Evolutionary conservation across 2,797 vertebrate genomes (phyloP), one percentile per base, ranked within the genome.

Genomic region (Coregonus sp.): DNA sequence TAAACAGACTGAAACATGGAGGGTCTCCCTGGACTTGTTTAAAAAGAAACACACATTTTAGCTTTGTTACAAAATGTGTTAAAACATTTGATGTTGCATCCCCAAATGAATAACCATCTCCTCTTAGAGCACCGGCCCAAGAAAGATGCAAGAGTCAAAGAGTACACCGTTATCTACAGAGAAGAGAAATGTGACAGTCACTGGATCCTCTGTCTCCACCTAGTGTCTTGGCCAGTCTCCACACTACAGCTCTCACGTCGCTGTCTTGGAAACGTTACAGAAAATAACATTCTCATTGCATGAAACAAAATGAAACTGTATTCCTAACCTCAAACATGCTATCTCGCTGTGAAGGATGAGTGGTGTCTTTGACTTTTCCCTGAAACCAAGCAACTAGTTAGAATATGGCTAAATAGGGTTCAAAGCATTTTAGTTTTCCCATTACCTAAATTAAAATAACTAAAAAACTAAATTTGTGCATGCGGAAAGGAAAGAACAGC

Each of bases 161-260:
- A 67, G 29, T 35, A 35, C 65, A 33, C 20, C 59, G 25, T 7
- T 11, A 4, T 63, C 59, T 67, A 35, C 31, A 67, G 65, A 35
- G 15, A 15, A 67, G 31, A 29, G 31, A 11, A 78, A 74, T 67
- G 73, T 80, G 75, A 54, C 74, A 83, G 86, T 80, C 77, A 71
- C 70, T 14, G 72, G 87, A 88, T 90, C 80, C 90, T 93, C 84
- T 92, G 92, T 93, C 91, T 92, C 90, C 93, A 94, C 89, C 92
- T 92, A 92, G 92, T 91, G 92, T 68, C 66, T 68, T 16, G 31
- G 12, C 25, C 54, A 68, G 81, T 83, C 76, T 65, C 40, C 75
- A 70, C 75, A 81, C 79, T 70, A 12, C 37, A 84, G 78, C 56
- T 71, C 35, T 79, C 50, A 75, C 51, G 73, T 78, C 54, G 54